Conservation (phyloP, 2,888 invertebrate genomes). For the Sesia apiformis region DNA sequence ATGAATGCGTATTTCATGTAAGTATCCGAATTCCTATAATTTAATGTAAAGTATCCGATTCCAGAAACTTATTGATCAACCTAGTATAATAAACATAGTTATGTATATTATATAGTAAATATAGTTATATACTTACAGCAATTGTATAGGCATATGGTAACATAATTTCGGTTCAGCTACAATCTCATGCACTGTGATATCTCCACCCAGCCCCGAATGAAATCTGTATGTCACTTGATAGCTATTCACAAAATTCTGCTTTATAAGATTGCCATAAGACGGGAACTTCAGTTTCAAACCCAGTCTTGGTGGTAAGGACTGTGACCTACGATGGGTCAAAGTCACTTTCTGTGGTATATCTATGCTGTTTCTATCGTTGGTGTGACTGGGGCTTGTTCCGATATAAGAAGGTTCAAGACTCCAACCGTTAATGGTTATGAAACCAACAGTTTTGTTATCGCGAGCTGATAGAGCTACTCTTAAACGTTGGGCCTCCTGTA, state of each 20-base stretch:
- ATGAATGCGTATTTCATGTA: no score
- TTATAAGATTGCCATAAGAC: slow-evolving; percentile 81
- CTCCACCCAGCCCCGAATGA: slow-evolving; percentile 92
- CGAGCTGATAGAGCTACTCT: slow-evolving; percentile 75
- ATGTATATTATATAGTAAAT: neutral
- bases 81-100: neutral
- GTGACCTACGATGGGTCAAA: slow-evolving; percentile 78
- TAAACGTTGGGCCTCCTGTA: slow-evolving; percentile 68
- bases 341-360: slow-evolving; percentile 49
- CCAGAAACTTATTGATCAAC: no score
- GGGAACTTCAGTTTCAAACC: slow-evolving; percentile 88
- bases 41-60: neutral
- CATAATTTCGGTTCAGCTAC: slow-evolving; percentile 93
- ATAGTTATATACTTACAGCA: slow-evolving; percentile 79
- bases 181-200: slow-evolving; percentile 93
- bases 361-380: slow-evolving; percentile 55
- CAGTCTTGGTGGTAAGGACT: slow-evolving; percentile 87
- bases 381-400: slow-evolving; percentile 81
- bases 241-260: slow-evolving; percentile 84
- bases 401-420: slow-evolving; percentile 84
- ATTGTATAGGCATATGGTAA: slow-evolving; percentile 88
- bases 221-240: slow-evolving; percentile 85
- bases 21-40: neutral
- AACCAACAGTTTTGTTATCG: slow-evolving; percentile 83
- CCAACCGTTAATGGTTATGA: slow-evolving; percentile 91